Evolutionary conservation across 2,113 vertebrate genomes (phyloP), one percentile per base, ranked within the genome.

Genomic region (Paralichthys olivaceus): DNA sequence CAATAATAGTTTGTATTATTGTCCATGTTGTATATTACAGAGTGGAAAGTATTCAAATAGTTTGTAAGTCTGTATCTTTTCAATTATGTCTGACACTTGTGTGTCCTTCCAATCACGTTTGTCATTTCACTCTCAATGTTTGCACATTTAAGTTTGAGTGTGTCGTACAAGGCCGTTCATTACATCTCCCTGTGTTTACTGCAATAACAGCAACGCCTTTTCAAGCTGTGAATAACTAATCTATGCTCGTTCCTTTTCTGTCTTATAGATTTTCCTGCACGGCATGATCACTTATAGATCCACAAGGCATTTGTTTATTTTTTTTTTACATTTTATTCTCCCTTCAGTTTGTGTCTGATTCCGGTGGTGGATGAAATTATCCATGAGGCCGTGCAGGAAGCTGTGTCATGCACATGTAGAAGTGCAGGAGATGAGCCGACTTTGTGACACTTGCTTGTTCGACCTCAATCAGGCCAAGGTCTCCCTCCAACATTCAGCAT

Each of bases 401-500:
- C 64, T 40, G 28, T 54, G 53, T 53, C 59, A 63, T 40, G 54
- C 60, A 67, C 75, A 72, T 29, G 49, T n/a, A 58, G 64, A 71
- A 77, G 69, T 73, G 62, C 79, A 70, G 75, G 64, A 83, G 64
- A 72, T 66, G 65, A 67, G 79, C 65, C 1, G 53, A 87, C 85
- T 84, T 79, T 77, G 59, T 84, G 61, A 86, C 78, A 32, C 81
- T 75, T 49, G 71, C 72, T 90, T 84, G 76, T 85, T 69, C 78
- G 73, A 55, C 64, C 60, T 81, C 79, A 77, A 80, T 86, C 83
- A 77, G 69, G 66, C 64, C 34, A 47, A 85, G 84, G 69, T 84
- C 70, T 75, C 68, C 77, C 78, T 84, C 86, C 90, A 87, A 89
- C 67, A 75, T 61, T 40, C 62, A 82, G 73, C 87, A 85, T 91